Percentiles rank a stretch among this genome's conserved stretches.
phyloP scores from a whole-genome alignment of 2,888 invertebrate species.

The Homarus gammarus region DNA sequence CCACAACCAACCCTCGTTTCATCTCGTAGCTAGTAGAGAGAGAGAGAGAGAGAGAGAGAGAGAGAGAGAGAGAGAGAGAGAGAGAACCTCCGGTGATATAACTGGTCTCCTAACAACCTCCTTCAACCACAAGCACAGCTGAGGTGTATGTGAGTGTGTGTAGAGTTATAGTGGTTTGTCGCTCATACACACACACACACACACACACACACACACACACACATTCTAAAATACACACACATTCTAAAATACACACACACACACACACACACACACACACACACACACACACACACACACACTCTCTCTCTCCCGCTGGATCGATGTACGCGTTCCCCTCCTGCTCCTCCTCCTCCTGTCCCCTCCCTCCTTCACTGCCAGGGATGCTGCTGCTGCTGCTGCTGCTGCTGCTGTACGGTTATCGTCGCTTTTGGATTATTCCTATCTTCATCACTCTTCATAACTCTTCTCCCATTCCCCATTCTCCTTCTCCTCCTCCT shows the following conservation, averaged over 20 bases:
- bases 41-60: too few relatives aligned
- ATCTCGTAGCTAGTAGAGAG: background rate
- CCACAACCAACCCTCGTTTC: too few relatives aligned
- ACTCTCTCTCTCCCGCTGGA: background rate
- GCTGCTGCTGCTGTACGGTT: background rate
- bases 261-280: conserved; percentile 3
- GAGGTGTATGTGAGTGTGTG: background rate
- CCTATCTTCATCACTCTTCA: background rate
- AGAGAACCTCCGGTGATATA: too few relatives aligned
- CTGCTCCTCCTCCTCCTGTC: conserved; percentile 16
- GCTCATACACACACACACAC: too few relatives aligned
- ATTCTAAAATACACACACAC: background rate
- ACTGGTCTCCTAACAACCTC: background rate
- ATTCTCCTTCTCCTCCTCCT: background rate
- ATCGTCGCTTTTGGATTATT: background rate
- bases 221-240: background rate
- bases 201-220: conserved; percentile 29
- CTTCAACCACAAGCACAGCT: background rate
- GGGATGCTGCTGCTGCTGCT: conserved; percentile 14
- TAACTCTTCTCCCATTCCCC: background rate
- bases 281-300: conserved; percentile 8
- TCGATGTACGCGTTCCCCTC: conserved; percentile 24
- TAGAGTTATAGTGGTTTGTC: conserved; percentile 10
- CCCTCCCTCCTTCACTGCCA: background rate
- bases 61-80: too few relatives aligned